Evolutionary conservation across 1,140 invertebrate genomes (phyloP), one percentile per base, ranked within the genome.

Genomic region (Condylostylus longicornis): DNA sequence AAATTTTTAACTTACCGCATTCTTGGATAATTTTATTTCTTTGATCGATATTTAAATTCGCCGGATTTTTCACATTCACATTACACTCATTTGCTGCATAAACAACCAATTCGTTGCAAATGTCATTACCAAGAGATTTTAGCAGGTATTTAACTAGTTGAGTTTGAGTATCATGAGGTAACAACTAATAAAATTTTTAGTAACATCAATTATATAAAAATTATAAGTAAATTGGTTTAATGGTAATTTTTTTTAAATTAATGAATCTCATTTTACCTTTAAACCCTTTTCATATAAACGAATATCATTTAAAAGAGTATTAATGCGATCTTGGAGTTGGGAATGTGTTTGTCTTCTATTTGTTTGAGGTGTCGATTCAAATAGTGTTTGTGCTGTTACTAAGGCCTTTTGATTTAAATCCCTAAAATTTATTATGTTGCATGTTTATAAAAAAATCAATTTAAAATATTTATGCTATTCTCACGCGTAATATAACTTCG

Each of bases 261-360:
- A 25, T 25, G n/a, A n/a, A n/a, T n/a, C n/a, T n/a, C n/a, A n/a
- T n/a, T n/a, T 18, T 30, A 66, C 58, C 56, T 85, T 88, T 1
- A 89, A 63, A 5, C 82, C 85, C 61, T 88, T 91, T 38, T 90
- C 81, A 65, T 85, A 93, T 14, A 90, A 62, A 43, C 75, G 71
- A 20, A 88, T 74, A 53, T 89, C 85, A 32, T 71, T 70, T 13
- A 78, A 65, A 9, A 88, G 55, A 14, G 73, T 66, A 53, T 83
- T 82, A 1, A 93, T 61, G 52, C 79, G 81, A 40, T 93, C 82
- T 62, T 88, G 81, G 18, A 86, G 56, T 29, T 83, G 77, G 15
- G 72, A 72, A 50, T 84, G 80, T 1, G 75, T 80, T 58, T 86
- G 82, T 29, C 80, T 67, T 44, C 78, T 60, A 54, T 68, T 71